Conservation (phyloP, 2,888 invertebrate species). For the Rhaphigaster nebulosa region DNA sequence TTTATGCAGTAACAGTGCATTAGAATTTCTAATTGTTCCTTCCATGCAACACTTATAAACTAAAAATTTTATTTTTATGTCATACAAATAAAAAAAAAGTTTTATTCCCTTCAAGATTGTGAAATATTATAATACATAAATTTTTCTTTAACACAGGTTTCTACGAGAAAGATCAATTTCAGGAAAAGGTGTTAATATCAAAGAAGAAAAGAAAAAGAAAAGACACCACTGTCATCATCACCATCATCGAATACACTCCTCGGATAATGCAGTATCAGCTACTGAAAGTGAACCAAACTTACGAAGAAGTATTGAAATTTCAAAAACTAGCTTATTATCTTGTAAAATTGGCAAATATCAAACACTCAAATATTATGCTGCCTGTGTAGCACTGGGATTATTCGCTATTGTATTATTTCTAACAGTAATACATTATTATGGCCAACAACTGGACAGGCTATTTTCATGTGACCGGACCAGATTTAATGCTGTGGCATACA, state of each 20-base stretch:
- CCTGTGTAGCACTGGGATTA: not conserved
- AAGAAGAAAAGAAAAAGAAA: conserved; percentile 7
- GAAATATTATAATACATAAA: not conserved
- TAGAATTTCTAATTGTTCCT: too few species aligned
- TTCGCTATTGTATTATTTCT: not conserved
- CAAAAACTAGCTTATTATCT: too few species aligned
- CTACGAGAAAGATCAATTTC: conserved; percentile 19
- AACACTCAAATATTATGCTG: not conserved
- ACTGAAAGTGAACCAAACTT: conserved; percentile 42
- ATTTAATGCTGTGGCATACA: conserved; percentile 46
- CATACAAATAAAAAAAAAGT: not conserved
- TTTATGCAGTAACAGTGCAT: too few species aligned
- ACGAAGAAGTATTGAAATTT: not conserved
- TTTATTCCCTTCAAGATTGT: not conserved
- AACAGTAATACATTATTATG: conserved; percentile 31
- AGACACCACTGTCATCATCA: not conserved
- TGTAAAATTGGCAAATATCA: not conserved
- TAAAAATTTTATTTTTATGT: not conserved
- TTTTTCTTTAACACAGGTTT: conserved; percentile 7
- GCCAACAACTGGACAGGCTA: conserved; percentile 45
- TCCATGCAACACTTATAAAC: too few species aligned
- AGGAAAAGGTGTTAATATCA: not conserved
- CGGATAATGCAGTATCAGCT: not conserved
- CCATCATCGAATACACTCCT: not conserved
- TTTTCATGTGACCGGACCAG: conserved; percentile 39